Evolutionary conservation across 2,888 invertebrate genomes (phyloP), one percentile per base, ranked within the genome.

Genomic region (Panopea generosa): DNA sequence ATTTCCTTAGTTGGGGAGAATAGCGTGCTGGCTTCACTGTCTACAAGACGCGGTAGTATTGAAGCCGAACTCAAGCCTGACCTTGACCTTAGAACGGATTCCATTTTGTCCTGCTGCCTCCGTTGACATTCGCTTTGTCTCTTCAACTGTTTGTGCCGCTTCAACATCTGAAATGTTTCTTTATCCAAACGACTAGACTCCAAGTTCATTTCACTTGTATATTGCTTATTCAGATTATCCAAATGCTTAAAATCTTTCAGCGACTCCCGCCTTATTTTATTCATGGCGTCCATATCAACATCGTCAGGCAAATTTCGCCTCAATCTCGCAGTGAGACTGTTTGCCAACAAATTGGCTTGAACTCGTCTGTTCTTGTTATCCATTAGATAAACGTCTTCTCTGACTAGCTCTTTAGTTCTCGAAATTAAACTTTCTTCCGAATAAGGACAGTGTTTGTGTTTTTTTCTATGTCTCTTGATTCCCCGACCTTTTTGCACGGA

Each of bases 271-370:
- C 75, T 50, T 9, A 83, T 55, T 77, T 80, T 82, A 26, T 76
- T 71, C 63, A 78, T 66, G 14, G 78, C 53, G 20, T 63, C 52
- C 1, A 69, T 55, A 11, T 75, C 60, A 1, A 74, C 43, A 22
- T 81, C 83, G 1, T 73, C 79, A 9, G 82, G 82, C 2, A 82
- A 53, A 49, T 70, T 73, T 26, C 79, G 65, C 22, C 72, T 70
- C n/a, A 86, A 57, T 24, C 83, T 71, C 16, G 82, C 74, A 6
- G 84, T 67, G 0, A 86, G 68, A 67, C 86, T 86, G 75, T 84
- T 86, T 14, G 83, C 73, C 56, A 86, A 57, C 26, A 86, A 67
- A 53, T 86, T 86, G 45, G 75, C 66, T 24, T 82, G 79, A 2
- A 78, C 47, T 43, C 73, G 56, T 40, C 76, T 77, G 9, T 49